Conservation (phyloP, 2,113 vertebrate genomes). For the Syrmaticus mikado region DNA sequence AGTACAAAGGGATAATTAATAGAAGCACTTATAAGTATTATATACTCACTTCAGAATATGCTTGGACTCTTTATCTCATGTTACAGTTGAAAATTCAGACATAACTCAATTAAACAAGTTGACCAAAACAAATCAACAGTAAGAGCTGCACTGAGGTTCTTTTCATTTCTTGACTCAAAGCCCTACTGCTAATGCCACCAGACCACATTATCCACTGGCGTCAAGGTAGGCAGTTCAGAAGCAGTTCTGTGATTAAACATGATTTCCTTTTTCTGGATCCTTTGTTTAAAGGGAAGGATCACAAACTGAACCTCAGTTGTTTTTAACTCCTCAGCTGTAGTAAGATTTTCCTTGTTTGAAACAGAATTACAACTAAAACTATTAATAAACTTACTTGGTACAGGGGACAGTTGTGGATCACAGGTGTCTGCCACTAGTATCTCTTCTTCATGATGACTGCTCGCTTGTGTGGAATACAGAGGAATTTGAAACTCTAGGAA, state of each 20-base stretch:
- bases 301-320: background rate
- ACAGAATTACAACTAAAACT: background rate
- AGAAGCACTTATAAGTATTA: background rate
- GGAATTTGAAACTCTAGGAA: slow-evolving; percentile 67
- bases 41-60: background rate
- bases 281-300: background rate
- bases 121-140: background rate
- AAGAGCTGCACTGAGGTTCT: background rate
- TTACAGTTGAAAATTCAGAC: background rate
- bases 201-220: background rate
- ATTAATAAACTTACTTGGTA: slow-evolving; percentile 66
- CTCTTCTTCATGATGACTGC: slow-evolving; percentile 61
- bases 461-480: slow-evolving; percentile 64
- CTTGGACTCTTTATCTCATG: background rate
- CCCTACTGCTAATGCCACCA: background rate
- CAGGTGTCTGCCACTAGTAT: slow-evolving; percentile 91
- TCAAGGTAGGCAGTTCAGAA: background rate
- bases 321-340: background rate
- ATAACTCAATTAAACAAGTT: background rate
- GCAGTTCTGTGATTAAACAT: background rate
- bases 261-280: background rate
- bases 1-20: background rate
- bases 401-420: slow-evolving; percentile 76
- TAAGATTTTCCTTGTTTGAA: background rate
- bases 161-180: background rate